Evolutionary conservation across 2,113 vertebrate genomes (phyloP), one percentile per base, ranked within the genome.

Genomic region (Bubo bubo): DNA sequence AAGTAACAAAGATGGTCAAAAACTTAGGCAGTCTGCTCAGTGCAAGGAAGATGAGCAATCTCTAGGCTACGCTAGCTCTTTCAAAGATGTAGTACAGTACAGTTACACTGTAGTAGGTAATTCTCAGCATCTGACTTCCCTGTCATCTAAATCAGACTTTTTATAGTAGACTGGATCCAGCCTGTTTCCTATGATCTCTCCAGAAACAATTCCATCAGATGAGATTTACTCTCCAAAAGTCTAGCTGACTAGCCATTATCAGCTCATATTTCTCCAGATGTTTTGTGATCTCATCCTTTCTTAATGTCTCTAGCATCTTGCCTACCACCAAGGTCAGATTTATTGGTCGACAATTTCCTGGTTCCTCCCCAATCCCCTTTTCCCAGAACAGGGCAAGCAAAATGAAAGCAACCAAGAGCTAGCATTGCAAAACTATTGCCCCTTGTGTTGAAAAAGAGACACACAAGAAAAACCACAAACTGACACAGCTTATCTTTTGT

Each of bases 251-350:
- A 94, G 89, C 94, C 91, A 97, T 95, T 96, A 97, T 95, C 95
- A 94, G 86, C 79, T 96, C 92, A 14, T 88, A 87, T 96, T 96
- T 95, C 92, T 95, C 94, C 93, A 96, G 94, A 96, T 96, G 95
- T 96, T 96, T 94, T 86, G 89, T 96, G 95, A 98, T 92, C 92
- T 96, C 95, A 97, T 96, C 93, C 90, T 77, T 94, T 92, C 84
- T 90, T 94, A 95, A 95, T 91, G 94, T 90, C 71, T 95, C 95
- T 90, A 97, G 94, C 92, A 96, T 94, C 91, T 94, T 91, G 80
- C 62, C 94, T 92, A 93, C 91, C 79, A 79, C 85, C 82, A 85
- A 95, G 93, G 74, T 95, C 94, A 91, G 84, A 97, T 96, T 96
- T 96, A 97, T 66, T 84, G 83, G 87, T 92, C 5, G 70, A 96